These are phyloP conservation scores for Crossaster papposus DNA, from an alignment of 53 echinoderm and acorn worm genomes.

Conservation along the genomic window DNA sequence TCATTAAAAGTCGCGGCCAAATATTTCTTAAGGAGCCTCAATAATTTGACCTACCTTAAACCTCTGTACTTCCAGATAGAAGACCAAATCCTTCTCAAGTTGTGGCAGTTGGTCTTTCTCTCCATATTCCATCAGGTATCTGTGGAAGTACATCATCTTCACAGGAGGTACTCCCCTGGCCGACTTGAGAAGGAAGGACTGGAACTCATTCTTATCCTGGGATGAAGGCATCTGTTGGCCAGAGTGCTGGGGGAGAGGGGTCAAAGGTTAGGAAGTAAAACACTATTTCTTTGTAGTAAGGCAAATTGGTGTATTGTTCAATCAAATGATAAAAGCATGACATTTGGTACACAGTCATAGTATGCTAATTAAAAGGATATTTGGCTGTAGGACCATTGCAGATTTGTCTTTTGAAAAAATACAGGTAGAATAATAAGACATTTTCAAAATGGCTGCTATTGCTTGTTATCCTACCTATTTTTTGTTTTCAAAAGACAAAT, in stretches of 20 bases:
- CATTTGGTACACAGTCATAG: no score
- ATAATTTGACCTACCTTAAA: slow-evolving; percentile 71
- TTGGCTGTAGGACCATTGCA: no score
- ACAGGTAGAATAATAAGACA: no score
- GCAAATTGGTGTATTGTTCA: no score
- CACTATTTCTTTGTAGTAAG: no score
- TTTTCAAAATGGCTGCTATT: no score
- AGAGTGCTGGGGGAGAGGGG: slow-evolving; percentile 70
- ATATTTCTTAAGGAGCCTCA: not conserved
- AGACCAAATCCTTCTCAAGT: slow-evolving; percentile 88
- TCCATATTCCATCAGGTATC: slow-evolving; percentile 90
- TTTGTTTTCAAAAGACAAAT: no score
- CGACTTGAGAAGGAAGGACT: slow-evolving; percentile 72
- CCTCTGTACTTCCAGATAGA: slow-evolving; percentile 93
- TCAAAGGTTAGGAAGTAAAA: slow-evolving; percentile 18
- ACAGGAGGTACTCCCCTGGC: slow-evolving; percentile 76
- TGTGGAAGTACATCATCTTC: slow-evolving; percentile 91
- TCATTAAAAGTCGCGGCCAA: not conserved
- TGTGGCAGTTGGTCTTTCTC: slow-evolving; percentile 82
- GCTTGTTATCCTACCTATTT: no score
- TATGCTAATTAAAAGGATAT: no score
- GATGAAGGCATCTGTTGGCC: slow-evolving; percentile 89
- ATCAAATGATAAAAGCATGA: no score
- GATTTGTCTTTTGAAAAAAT: no score
- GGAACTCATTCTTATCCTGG: slow-evolving; percentile 97